phyloP scores from a whole-genome alignment of 2,797 vertebrate species.

The Diplodus puntazzo region DNA sequence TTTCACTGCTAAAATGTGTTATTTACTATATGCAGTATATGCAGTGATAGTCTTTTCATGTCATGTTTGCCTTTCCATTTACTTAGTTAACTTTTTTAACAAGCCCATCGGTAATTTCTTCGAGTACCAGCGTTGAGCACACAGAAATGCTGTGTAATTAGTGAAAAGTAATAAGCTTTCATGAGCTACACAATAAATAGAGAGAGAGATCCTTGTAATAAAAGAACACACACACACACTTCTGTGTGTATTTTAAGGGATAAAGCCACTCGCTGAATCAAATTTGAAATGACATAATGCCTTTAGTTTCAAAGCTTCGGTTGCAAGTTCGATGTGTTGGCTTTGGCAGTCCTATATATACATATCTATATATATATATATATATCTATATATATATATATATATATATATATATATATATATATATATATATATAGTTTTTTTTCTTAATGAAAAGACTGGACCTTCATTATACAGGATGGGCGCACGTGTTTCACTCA shows the following conservation, averaged over 20 bases:
- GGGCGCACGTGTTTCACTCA: slow-evolving; percentile 37
- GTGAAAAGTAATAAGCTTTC: background rate
- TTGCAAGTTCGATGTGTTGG: slow-evolving; percentile 12
- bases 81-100: background rate
- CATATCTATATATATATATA: background rate
- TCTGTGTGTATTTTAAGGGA: background rate
- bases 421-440: background rate
- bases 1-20: background rate
- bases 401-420: background rate
- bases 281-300: slow-evolving; percentile 5
- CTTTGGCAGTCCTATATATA: background rate
- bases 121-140: background rate
- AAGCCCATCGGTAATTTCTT: background rate
- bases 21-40: background rate
- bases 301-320: background rate
- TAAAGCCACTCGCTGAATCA: background rate
- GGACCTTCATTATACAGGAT: slow-evolving; percentile 34
- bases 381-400: background rate
- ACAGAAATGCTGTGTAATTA: no score
- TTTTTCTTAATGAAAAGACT: slow-evolving; percentile 28
- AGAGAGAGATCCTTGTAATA: background rate
- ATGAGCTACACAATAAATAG: background rate
- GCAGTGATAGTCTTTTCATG: background rate
- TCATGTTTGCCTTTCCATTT: background rate
- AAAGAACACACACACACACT: background rate